Base-by-base conservation (phyloP, 2,888 invertebrate species). In the Druceiella hillmani region DNA sequence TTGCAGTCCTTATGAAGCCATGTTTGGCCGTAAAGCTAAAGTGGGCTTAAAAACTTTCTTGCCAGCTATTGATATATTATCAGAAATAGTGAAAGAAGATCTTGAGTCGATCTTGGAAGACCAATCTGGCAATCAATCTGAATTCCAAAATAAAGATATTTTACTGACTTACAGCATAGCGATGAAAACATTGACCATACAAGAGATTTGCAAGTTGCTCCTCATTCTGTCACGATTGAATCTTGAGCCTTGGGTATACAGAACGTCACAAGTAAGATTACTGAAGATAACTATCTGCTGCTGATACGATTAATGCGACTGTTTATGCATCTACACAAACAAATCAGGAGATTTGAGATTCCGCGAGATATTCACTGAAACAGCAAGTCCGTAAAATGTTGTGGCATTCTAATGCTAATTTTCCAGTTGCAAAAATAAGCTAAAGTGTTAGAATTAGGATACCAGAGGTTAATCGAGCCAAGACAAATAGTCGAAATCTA, bases 1-100 rank as follows among this genome's bases (percentile, higher is more conserved):
- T 10, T 15, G 36, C n/a, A 28, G 27, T 22, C 43, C 45, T 27
- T 45, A 45, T 27, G 33, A 45, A 31, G 45, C 43, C 3, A 38
- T 45, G 38, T 45, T 45, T 41, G 43, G 41, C n/a, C 10, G 17
- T 11, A 33, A 40, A 25, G 22, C 35, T 16, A 44, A 33, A 31
- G 25, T 44, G 13, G 42, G 44, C 10, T 25, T 44, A 11, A 14
- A 28, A 16, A 25, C 31, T 6, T 43, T 27, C 20, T 38, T 30
- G 17, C 22, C 20, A 15, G 13, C 40, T 32, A 7, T 16, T 16
- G 40, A 40, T 10, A 14, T n/a, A n/a, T 31, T 42, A n/a, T 9
- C 32, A 17, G 40, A 33, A 17, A 15, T 40, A 16, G 14, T 10
- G 6, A 35, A 40, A 34, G 40, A 42, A 11, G 30, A 40, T 13